These are phyloP conservation scores for Cherax destructor DNA, from an alignment of 1,140 invertebrate genomes.

Conservation along the genomic window DNA sequence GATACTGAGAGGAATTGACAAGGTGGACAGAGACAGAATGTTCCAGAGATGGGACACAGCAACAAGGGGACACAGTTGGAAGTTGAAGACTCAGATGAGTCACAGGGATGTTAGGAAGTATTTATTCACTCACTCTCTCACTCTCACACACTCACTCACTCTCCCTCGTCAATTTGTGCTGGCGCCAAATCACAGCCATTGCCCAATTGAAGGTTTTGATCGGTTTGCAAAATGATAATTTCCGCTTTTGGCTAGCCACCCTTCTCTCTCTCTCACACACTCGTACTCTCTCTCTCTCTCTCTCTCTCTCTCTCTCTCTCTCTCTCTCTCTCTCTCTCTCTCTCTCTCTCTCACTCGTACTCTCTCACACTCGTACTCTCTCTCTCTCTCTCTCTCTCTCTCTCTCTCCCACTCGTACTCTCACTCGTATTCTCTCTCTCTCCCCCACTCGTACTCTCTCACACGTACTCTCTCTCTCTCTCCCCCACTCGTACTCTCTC, in stretches of 20 bases:
- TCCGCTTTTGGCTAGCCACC: not conserved
- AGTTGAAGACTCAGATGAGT: too few species aligned
- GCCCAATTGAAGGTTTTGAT: slow-evolving; percentile 15
- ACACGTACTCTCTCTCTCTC: not conserved
- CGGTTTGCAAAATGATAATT: not conserved
- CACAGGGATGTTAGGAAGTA: too few species aligned
- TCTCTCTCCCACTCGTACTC: not conserved
- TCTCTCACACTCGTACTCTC: too few species aligned
- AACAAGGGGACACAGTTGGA: too few species aligned
- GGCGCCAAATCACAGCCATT: not conserved
- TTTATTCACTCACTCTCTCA: too few species aligned
- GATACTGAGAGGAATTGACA: too few species aligned
- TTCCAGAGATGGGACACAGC: too few species aligned
- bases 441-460: not conserved
- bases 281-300: not conserved
- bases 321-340: not conserved
- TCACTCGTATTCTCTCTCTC: slow-evolving; percentile 5
- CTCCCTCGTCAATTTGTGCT: not conserved
- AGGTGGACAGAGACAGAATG: too few species aligned
- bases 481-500: not conserved
- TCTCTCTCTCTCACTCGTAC: too few species aligned
- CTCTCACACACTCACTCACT: not conserved
- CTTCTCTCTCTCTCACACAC: too few species aligned
- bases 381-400: not conserved
- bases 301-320: slow-evolving; percentile 1